A percentile compares a stretch with the other conserved stretches of the same genome.
Conservation (phyloP, 2,888 invertebrate genomes). For the Camptogramma bilineatum region DNA sequence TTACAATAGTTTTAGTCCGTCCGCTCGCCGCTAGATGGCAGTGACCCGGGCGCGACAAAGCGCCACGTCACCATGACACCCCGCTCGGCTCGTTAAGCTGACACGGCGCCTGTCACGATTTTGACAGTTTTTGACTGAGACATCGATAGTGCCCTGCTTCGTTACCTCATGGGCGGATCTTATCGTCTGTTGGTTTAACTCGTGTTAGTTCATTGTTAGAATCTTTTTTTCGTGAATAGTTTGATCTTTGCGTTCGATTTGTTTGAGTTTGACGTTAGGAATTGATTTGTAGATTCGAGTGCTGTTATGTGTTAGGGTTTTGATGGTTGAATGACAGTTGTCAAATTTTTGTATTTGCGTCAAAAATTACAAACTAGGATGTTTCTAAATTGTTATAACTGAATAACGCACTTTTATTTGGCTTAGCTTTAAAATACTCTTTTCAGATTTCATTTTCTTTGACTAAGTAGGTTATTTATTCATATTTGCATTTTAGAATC, state of each 20-base stretch:
- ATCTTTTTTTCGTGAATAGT: slow-evolving; percentile 59
- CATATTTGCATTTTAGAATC: background rate
- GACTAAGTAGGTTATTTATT: background rate
- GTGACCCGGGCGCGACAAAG: slow-evolving; percentile 46
- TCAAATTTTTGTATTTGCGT: background rate
- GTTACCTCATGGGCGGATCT: slow-evolving; percentile 79
- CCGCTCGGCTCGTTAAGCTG: slow-evolving; percentile 80
- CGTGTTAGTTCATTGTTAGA: slow-evolving; percentile 77
- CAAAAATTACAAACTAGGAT: background rate
- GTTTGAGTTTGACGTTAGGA: slow-evolving; percentile 43
- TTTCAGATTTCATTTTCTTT: background rate
- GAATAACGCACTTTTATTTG: background rate
- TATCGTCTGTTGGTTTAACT: slow-evolving; percentile 79
- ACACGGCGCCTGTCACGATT: slow-evolving; percentile 82
- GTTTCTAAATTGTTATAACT: background rate
- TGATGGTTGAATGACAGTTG: background rate
- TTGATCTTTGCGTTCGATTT: slow-evolving; percentile 52
- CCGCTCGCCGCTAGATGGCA: slow-evolving; percentile 76
- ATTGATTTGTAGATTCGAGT: slow-evolving; percentile 41
- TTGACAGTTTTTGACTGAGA: slow-evolving; percentile 85
- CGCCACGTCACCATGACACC: slow-evolving; percentile 71
- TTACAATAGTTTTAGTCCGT: slow-evolving; percentile 6
- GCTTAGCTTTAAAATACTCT: background rate
- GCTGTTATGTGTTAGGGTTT: background rate
- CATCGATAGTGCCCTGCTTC: slow-evolving; percentile 80